phyloP scores from a whole-genome alignment of 1,140 invertebrate species.

The Drosophila albomicans region DNA sequence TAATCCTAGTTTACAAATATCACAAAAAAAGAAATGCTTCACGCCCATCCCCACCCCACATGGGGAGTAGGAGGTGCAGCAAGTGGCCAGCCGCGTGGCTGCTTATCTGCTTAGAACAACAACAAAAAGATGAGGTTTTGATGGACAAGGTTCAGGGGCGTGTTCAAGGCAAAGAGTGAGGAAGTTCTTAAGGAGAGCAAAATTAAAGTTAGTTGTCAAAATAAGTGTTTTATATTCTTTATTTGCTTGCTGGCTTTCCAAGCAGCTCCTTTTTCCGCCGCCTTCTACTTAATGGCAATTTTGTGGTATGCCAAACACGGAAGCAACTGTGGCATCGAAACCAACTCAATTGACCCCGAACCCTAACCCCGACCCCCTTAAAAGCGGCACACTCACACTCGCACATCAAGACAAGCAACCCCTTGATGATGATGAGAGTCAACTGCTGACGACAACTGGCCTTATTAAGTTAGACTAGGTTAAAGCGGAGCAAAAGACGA shows the following conservation, averaged over 20 bases:
- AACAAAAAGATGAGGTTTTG: slow-evolving; percentile 10
- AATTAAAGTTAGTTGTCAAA: not conserved
- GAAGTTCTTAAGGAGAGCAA: not conserved
- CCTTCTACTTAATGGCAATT: slow-evolving; percentile 21
- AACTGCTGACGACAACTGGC: slow-evolving; percentile 31
- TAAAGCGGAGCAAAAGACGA: not conserved
- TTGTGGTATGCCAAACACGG: slow-evolving; percentile 33
- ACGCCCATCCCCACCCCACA: not conserved
- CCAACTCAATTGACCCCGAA: slow-evolving; percentile 46
- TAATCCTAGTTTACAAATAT: slow-evolving; percentile 77
- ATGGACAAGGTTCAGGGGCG: slow-evolving; percentile 55
- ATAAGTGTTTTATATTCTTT: no score
- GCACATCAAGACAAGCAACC: not conserved
- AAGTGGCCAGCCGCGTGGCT: slow-evolving; percentile 21
- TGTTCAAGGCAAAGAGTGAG: not conserved
- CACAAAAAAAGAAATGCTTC: not conserved
- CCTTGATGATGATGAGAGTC: slow-evolving; percentile 17
- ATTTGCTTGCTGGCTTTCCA: not conserved
- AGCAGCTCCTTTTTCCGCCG: not conserved
- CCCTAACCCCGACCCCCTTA: slow-evolving; percentile 21
- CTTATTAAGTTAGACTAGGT: slow-evolving; percentile 58
- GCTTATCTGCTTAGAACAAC: slow-evolving; percentile 46
- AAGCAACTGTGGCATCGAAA: slow-evolving; percentile 24
- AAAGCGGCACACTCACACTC: not conserved
- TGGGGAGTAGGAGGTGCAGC: not conserved